Evolutionary conservation across 2,797 vertebrate species (phyloP).

Genomic region (Phoxinus dragarum): DNA sequence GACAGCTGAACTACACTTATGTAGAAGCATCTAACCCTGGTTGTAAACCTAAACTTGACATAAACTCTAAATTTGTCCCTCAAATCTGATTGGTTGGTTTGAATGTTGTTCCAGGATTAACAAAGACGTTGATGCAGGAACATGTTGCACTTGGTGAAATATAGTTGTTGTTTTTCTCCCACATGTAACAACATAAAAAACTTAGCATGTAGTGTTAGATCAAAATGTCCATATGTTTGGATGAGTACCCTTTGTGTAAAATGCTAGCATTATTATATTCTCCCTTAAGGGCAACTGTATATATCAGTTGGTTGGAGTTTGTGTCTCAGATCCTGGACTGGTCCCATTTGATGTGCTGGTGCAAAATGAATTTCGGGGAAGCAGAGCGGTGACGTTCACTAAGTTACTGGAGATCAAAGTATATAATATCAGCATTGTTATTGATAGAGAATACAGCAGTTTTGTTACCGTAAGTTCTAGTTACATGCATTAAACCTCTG

Average conservation of each 20-base stretch:
- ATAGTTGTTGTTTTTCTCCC: not conserved
- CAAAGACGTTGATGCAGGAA: no score
- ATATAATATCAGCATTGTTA: slow-evolving; percentile 67
- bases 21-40: no score
- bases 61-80: no score
- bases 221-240: not conserved
- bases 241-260: not conserved
- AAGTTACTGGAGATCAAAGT: slow-evolving; percentile 73
- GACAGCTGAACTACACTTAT: no score
- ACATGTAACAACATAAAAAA: not conserved
- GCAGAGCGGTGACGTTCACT: slow-evolving; percentile 69
- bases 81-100: no score
- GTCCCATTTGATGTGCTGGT: slow-evolving; percentile 74
- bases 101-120: no score
- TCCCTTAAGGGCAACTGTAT: slow-evolving; percentile 67
- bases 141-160: no score
- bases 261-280: not conserved
- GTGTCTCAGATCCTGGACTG: slow-evolving; percentile 63
- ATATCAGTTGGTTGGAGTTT: slow-evolving; percentile 75
- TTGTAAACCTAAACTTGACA: no score
- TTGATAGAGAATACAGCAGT: slow-evolving; percentile 69
- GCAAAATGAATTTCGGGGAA: slow-evolving; percentile 75
- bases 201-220: not conserved
- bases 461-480: slow-evolving; percentile 70
- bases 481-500: not conserved